phyloP scores from a whole-genome alignment of 1,140 invertebrate species.

The Cylas formicarius region DNA sequence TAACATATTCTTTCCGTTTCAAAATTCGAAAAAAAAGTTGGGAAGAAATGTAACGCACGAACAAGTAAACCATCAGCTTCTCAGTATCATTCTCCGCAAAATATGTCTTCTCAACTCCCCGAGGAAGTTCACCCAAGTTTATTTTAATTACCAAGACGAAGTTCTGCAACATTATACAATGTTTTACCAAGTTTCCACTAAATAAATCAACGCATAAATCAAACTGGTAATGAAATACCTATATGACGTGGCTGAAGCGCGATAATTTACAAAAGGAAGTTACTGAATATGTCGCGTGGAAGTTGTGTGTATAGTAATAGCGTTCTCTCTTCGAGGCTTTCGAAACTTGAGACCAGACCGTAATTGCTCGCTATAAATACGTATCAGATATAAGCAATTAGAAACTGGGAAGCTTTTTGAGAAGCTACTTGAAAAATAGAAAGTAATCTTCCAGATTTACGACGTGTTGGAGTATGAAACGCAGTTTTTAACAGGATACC shows the following conservation, averaged over 20 bases:
- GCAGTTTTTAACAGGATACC: no score
- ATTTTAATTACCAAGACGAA: constrained; percentile 29
- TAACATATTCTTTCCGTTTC: no score
- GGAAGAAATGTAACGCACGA: no score
- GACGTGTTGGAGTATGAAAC: no score
- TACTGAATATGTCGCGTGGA: constrained; percentile 32
- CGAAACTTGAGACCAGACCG: constrained; percentile 34
- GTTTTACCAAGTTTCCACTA: constrained; percentile 30
- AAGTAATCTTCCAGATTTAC: no score
- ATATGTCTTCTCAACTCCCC: no score
- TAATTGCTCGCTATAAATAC: constrained; percentile 38
- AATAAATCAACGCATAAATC: constrained; percentile 37
- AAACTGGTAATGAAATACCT: constrained; percentile 38
- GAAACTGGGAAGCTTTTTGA: constrained; percentile 30
- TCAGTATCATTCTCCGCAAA: no score
- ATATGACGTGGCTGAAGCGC: constrained; percentile 35
- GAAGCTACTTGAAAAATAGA: no score
- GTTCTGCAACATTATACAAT: constrained; percentile 23
- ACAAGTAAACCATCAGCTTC: no score
- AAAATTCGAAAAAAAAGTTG: no score
- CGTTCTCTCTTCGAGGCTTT: constrained; percentile 13
- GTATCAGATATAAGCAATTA: constrained; percentile 39
- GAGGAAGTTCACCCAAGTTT: constrained; percentile 19
- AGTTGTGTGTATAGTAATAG: constrained; percentile 28
- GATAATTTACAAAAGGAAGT: constrained; percentile 32